Conservation (phyloP, 2,113 vertebrate species). For the Podocnemis expansa region DNA sequence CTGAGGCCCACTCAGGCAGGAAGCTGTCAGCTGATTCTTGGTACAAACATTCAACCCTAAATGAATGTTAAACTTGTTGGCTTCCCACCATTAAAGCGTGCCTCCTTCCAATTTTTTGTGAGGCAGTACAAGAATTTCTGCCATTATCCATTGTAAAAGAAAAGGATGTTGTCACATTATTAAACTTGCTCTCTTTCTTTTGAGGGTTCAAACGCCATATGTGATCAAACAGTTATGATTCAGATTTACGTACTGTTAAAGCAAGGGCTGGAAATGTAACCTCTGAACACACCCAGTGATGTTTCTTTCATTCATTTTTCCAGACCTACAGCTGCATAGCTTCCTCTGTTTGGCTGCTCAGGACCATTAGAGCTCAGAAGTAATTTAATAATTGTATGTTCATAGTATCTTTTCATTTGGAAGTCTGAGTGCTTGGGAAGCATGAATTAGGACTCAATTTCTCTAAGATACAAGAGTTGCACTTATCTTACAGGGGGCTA, state of each 20-base stretch:
- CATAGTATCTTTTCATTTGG: not conserved
- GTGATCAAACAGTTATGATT: not conserved
- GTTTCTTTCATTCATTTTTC: not conserved
- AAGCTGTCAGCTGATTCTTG: constrained; percentile 58
- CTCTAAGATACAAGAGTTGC: not conserved
- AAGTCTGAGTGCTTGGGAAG: not conserved
- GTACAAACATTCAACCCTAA: constrained; percentile 39
- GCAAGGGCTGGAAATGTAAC: not conserved
- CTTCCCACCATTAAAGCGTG: constrained; percentile 24
- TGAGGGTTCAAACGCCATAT: not conserved
- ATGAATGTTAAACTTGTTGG: constrained; percentile 40
- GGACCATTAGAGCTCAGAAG: not conserved
- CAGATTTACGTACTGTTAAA: not conserved
- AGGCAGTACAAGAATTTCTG: not conserved
- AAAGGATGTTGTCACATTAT: not conserved
- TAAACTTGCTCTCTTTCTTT: not conserved
- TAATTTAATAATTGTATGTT: rapidly evolving
- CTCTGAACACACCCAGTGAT: not conserved
- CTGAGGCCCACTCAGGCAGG: constrained; percentile 20
- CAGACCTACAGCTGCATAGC: not conserved
- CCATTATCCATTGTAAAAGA: not conserved
- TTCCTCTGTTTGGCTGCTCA: not conserved
- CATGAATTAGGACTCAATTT: not conserved
- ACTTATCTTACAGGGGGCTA: not conserved
- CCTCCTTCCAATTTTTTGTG: constrained; percentile 43